Conservation (phyloP, 2,888 invertebrate genomes). For the Apodemia zela region DNA sequence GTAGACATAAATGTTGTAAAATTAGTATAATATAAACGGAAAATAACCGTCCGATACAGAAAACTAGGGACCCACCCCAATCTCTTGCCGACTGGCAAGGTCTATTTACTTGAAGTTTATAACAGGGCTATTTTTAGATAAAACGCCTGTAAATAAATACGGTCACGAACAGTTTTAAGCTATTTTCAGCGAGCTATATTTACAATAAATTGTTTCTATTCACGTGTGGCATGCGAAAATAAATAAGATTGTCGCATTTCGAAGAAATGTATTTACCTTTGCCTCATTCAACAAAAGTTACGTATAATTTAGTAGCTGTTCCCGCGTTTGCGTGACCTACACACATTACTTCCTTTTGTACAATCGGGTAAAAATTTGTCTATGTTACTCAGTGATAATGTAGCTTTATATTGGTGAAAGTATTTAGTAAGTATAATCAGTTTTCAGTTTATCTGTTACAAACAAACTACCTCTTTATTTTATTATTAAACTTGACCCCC, state of each 20-base stretch:
- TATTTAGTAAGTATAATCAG: no score
- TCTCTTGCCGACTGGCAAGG: background rate
- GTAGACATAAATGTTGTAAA: background rate
- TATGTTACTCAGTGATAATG: no score
- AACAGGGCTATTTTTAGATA: slow-evolving; percentile 1
- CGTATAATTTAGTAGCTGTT: background rate
- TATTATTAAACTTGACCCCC: no score
- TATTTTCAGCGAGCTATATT: slow-evolving; percentile 1
- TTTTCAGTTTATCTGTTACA: no score
- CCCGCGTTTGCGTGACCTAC: no score
- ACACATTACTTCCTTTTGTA: no score
- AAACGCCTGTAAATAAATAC: background rate
- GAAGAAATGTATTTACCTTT: background rate
- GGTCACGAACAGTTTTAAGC: background rate
- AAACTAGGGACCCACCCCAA: background rate
- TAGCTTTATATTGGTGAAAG: no score
- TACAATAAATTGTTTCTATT: slow-evolving; percentile 7
- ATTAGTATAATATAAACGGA: background rate
- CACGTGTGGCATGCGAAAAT: background rate
- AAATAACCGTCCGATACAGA: background rate
- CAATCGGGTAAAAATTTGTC: no score
- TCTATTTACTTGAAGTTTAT: background rate
- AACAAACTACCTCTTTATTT: no score
- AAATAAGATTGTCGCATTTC: background rate
- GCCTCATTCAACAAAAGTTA: background rate